These are phyloP conservation scores for Ctenosaura bakeri DNA, from an alignment of 2,797 vertebrate species.

Conservation along the genomic window DNA sequence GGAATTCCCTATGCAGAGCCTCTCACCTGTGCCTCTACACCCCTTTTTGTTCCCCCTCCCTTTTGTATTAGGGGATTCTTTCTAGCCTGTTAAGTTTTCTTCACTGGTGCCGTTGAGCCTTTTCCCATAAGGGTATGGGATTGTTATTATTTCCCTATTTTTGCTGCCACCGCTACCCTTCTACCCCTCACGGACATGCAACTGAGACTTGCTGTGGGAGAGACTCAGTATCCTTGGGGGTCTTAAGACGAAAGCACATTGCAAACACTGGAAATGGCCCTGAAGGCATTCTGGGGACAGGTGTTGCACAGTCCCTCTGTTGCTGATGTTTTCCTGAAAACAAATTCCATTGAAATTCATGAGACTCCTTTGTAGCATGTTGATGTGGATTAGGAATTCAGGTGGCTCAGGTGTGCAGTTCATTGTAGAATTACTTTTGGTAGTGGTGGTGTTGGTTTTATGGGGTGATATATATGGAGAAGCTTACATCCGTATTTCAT, in stretches of 20 bases:
- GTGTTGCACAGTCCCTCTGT: background rate
- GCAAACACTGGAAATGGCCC: background rate
- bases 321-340: too few relatives aligned
- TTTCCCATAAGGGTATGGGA: background rate
- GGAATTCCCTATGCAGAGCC: too few relatives aligned
- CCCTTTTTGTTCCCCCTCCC: background rate
- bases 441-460: background rate
- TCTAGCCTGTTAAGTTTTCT: background rate
- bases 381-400: background rate
- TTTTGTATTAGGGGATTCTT: background rate
- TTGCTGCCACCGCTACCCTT: background rate
- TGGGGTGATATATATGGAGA: background rate
- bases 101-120: background rate
- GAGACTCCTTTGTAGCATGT: background rate
- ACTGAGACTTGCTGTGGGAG: constrained; percentile 2
- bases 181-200: background rate
- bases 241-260: background rate
- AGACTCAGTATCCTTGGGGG: background rate
- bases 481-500: too few relatives aligned
- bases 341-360: background rate
- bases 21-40: too few relatives aligned
- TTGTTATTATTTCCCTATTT: background rate
- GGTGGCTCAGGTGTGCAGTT: too few relatives aligned
- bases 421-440: background rate
- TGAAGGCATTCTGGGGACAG: background rate